Percentiles rank a stretch among this genome's conserved stretches.
Evolutionary conservation across 2,113 vertebrate species (phyloP).

Genomic region (Alligator mississippiensis): DNA sequence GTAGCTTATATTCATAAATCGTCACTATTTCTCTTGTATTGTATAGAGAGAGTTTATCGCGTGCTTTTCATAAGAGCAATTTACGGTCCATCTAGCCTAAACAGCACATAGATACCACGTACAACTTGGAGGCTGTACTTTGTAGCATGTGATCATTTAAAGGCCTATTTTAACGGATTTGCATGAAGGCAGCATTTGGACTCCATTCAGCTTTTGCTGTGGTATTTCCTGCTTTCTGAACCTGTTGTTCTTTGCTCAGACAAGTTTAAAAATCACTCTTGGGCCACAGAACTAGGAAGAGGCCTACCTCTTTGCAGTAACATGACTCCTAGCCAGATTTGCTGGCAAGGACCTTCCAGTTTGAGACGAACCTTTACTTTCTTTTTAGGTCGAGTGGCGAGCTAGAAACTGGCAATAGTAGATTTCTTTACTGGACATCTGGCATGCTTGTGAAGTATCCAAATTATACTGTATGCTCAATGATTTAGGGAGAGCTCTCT

Average conservation of each 20-base stretch:
- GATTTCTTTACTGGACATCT: background rate
- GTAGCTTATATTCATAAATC: background rate
- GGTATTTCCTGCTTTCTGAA: background rate
- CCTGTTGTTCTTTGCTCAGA: too few species aligned
- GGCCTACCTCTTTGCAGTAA: background rate
- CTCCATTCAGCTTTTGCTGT: accelerated
- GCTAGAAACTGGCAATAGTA: background rate
- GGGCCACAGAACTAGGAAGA: too few species aligned
- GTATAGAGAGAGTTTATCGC: accelerated
- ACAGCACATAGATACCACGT: background rate
- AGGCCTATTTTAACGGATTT: background rate
- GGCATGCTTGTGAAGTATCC: background rate
- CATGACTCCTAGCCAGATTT: background rate
- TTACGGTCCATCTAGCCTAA: background rate
- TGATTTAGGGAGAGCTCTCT: too few species aligned
- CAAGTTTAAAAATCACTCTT: too few species aligned
- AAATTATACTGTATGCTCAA: background rate
- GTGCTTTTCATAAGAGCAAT: background rate
- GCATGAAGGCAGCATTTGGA: background rate
- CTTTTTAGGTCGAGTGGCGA: background rate
- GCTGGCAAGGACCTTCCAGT: background rate
- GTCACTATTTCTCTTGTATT: accelerated
- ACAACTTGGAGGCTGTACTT: background rate
- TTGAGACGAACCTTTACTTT: background rate
- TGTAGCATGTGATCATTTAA: too few species aligned